phyloP scores from a whole-genome alignment of 1,140 invertebrate genomes.

The Trichonephila clavata region DNA sequence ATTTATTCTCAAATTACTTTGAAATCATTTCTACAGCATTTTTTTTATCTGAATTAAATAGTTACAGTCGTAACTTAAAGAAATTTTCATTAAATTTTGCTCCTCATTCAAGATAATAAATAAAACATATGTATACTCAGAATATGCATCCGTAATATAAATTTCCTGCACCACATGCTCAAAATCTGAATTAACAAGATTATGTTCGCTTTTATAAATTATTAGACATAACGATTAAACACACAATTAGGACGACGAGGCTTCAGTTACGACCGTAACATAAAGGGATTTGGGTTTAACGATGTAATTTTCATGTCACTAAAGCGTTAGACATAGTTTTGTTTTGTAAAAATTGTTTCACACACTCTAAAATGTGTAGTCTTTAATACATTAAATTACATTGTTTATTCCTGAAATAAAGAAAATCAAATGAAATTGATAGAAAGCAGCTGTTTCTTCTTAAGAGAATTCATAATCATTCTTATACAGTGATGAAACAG shows the following conservation, averaged over 20 bases:
- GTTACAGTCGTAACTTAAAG: too few species aligned
- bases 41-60: not conserved
- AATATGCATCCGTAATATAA: too few species aligned
- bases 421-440: not conserved
- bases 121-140: not conserved
- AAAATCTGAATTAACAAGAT: not conserved
- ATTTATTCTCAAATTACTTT: too few species aligned
- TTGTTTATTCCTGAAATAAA: not conserved
- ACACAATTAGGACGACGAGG: not conserved
- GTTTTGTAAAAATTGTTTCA: not conserved
- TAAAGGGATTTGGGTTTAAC: not conserved
- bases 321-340: slow-evolving; percentile 54
- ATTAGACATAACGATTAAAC: not conserved
- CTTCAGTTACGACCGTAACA: not conserved
- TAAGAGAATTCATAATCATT: not conserved
- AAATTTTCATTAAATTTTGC: not conserved
- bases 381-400: slow-evolving; percentile 27
- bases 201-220: not conserved
- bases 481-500: slow-evolving; percentile 8
- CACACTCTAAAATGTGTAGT: slow-evolving; percentile 1
- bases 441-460: slow-evolving; percentile 29
- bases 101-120: not conserved
- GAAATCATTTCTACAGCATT: too few species aligned
- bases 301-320: slow-evolving; percentile 29
- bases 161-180: not conserved